phyloP scores from a whole-genome alignment of 2,113 vertebrate species.

The Hucho hucho region DNA sequence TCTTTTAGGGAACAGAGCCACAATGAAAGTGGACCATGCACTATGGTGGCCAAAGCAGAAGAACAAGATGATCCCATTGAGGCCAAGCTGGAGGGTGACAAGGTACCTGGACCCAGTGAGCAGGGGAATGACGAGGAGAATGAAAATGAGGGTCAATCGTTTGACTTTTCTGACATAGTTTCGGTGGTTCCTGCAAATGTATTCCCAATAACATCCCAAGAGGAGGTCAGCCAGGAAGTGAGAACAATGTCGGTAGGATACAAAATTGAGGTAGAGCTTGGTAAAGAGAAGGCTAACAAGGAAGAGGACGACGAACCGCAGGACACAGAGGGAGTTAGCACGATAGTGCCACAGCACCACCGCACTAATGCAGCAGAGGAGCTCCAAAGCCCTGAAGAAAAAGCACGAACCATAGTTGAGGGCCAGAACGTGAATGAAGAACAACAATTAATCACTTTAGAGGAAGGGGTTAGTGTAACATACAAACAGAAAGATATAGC shows the following conservation, averaged over 20 bases:
- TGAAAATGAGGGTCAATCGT: constrained; percentile 57
- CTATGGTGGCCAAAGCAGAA: background rate
- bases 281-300: background rate
- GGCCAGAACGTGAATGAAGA: background rate
- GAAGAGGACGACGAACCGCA: background rate
- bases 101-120: background rate
- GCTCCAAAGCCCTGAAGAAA: constrained; percentile 4
- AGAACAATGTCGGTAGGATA: constrained; percentile 19
- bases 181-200: constrained; percentile 26
- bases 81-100: constrained; percentile 3
- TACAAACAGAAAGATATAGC: background rate
- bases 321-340: background rate
- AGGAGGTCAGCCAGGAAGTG: constrained; percentile 27
- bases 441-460: background rate
- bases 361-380: too few relatives aligned
- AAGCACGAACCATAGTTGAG: background rate
- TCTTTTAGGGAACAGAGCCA: constrained; percentile 6
- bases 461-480: constrained; percentile 4
- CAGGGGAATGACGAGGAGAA: constrained; percentile 23
- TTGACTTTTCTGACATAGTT: constrained; percentile 67
- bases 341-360: background rate
- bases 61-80: background rate
- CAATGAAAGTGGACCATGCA: background rate
- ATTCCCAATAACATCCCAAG: background rate
- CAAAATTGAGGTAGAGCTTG: background rate